Evolutionary conservation across 2,797 vertebrate genomes (phyloP), one percentile per base, ranked within the genome.

Genomic region (Acropternis orthonyx): DNA sequence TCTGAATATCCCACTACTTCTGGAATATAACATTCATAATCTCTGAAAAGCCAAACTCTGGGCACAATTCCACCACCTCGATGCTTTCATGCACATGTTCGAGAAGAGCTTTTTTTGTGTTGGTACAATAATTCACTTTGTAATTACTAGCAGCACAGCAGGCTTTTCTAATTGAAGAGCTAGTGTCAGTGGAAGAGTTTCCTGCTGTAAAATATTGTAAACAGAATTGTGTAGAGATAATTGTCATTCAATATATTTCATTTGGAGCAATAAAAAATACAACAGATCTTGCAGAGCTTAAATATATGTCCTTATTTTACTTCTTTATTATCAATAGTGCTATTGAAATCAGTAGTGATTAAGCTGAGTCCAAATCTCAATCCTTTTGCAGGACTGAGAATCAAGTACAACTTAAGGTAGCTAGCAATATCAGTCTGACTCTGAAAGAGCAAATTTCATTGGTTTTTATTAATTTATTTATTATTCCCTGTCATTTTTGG

Each of bases 81-180:
- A 36, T 16, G 36, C 14, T 74, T n/a, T 86, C 34, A 59, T 18
- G 48, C 9, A 26, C 3, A 5, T 10, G 30, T 52, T 72, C 20
- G 66, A 88, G 76, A 84, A 94, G 79, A 90, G 36, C 36, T 76
- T 69, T 59, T 44, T 83, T 85, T 95, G 36, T 95, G 36, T 77
- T 71, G 43, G 32, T 89, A 59, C 75, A 77, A 78, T 78, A 91
- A 84, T 32, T 27, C 21, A 85, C 20, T 67, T 89, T 0, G 0
- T n/a, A 88, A 83, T 73, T 88, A 82, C 34, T 21, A 76, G 30
- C 26, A 79, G 55, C 30, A 73, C 59, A 89, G 65, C 65, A 83
- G 63, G n/a, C 34, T 83, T 81, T 49, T 41, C 34, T 94, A 67
- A 86, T 71, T 86, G 52, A 73, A 93, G 72, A 77, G 55, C 79